These are phyloP conservation scores for Strix aluco DNA, from an alignment of 2,113 vertebrate species.

Conservation along the genomic window DNA sequence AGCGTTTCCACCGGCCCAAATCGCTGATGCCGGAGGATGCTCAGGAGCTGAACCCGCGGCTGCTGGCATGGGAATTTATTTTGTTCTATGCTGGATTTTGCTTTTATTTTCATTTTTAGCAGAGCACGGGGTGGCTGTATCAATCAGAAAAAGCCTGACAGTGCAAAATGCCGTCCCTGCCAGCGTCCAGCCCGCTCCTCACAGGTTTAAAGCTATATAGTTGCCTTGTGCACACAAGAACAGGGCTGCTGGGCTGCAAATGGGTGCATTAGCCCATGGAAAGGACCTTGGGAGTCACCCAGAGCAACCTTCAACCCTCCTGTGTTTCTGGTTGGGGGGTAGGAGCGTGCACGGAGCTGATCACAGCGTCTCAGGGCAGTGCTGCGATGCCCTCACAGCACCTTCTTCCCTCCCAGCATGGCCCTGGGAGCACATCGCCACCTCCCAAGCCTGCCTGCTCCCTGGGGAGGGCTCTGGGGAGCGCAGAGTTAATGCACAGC, in stretches of 20 bases:
- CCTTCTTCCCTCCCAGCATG: neutral
- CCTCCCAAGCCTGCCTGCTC: neutral
- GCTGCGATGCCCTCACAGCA: neutral
- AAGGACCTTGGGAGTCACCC: neutral
- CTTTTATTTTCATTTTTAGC: conserved; percentile 11
- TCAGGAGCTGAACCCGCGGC: neutral
- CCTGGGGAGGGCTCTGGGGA: neutral
- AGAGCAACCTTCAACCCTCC: neutral
- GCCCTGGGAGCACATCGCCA: neutral
- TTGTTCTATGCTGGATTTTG: neutral
- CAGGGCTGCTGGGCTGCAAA: neutral
- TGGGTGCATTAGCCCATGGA: neutral
- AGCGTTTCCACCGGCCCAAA: neutral
- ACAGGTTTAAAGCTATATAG: neutral
- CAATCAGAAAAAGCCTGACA: conserved; percentile 15
- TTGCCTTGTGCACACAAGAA: neutral
- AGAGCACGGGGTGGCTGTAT: neutral
- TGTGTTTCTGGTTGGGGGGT: neutral
- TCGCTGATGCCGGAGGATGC: neutral
- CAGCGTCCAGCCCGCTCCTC: neutral
- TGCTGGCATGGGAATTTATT: neutral
- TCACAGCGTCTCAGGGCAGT: fast-evolving
- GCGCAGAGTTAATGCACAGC: neutral
- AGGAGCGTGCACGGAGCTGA: neutral
- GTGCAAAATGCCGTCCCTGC: neutral